Conservation (phyloP, 92 coral and sea anemone species). For the Actinernus sp. region DNA sequence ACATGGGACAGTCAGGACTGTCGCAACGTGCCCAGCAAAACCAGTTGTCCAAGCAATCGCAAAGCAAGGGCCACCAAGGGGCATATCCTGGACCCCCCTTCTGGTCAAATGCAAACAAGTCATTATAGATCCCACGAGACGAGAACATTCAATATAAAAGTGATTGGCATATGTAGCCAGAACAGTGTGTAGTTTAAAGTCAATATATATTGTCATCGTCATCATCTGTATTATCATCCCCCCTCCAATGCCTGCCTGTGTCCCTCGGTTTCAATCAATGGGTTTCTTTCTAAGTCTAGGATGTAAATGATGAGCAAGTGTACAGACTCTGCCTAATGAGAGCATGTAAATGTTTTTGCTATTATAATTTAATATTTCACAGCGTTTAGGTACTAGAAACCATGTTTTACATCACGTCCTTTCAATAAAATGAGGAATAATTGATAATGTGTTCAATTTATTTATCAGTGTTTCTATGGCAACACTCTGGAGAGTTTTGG, state of each 20-base stretch:
- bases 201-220: too few species aligned
- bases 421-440: conserved; percentile 36
- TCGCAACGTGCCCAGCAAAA: conserved; percentile 78
- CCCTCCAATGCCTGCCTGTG: not conserved
- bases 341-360: conserved; percentile 96
- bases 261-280: not conserved
- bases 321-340: conserved; percentile 62
- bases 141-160: too few species aligned
- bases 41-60: conserved; percentile 85
- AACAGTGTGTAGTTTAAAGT: too few species aligned
- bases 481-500: not conserved
- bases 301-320: conserved; percentile 90
- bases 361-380: conserved; percentile 88
- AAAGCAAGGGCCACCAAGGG: conserved; percentile 86
- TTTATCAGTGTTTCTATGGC: not conserved
- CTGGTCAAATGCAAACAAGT: conserved; percentile 72
- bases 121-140: conserved; percentile 4
- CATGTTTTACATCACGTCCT: conserved; percentile 45
- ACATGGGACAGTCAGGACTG: conserved; percentile 68
- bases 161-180: conserved; percentile 4
- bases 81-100: conserved; percentile 76
- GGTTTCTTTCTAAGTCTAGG: conserved; percentile 45
- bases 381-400: conserved; percentile 56
- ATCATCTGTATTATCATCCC: not conserved
- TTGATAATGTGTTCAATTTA: not conserved